A percentile compares a stretch with the other conserved stretches of the same genome.
Evolutionary conservation across 1,140 invertebrate genomes (phyloP).

Genomic region (Diabrotica undecimpunctata): DNA sequence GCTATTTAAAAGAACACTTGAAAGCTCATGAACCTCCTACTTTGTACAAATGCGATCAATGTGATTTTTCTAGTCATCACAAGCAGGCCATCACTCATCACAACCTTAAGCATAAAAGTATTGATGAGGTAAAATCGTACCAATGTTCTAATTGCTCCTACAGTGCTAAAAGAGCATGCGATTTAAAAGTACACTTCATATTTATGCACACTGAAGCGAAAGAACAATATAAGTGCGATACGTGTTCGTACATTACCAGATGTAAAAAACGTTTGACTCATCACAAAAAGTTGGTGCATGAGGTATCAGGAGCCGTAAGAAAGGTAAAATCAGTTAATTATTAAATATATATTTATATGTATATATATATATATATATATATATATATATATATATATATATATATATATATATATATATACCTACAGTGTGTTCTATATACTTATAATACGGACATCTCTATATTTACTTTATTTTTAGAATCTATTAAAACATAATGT

Average conservation of each 20-base stretch:
- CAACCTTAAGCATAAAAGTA: not conserved
- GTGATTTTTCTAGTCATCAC: not conserved
- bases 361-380: too few relatives aligned
- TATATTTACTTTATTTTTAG: too few relatives aligned
- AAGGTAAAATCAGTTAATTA: too few relatives aligned
- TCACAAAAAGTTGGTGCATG: conserved; percentile 4
- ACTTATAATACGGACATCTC: too few relatives aligned
- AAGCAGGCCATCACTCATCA: conserved; percentile 1
- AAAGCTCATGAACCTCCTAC: not conserved
- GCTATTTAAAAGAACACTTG: not conserved
- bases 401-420: too few relatives aligned
- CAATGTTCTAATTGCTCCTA: not conserved
- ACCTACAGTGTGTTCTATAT: too few relatives aligned
- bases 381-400: too few relatives aligned
- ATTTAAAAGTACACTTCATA: not conserved
- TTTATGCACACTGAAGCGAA: not conserved
- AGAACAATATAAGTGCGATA: not conserved
- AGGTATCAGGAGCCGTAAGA: not conserved
- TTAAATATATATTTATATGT: too few relatives aligned
- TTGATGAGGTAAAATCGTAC: not conserved
- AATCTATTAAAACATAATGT: too few relatives aligned
- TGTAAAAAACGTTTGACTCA: not conserved
- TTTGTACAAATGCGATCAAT: not conserved
- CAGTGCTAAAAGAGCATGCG: not conserved
- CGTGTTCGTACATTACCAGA: conserved; percentile 4